Conservation (phyloP, 2,888 invertebrate species). For the Patella caerulea region DNA sequence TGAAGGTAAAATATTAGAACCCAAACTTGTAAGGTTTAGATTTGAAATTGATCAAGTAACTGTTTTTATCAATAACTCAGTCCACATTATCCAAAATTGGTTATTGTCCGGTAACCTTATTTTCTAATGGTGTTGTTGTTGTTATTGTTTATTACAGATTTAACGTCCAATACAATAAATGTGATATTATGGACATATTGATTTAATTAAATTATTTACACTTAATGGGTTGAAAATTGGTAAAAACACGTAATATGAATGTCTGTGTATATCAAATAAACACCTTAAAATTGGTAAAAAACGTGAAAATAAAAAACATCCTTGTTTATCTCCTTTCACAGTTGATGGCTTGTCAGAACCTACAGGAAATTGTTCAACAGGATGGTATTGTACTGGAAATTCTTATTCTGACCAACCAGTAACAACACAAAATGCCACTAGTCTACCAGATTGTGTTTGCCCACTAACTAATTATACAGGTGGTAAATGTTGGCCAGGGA, state of each 20-base stretch:
- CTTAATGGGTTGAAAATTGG: too few species aligned
- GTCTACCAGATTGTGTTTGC: constrained; percentile 58
- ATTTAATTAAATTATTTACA: too few species aligned
- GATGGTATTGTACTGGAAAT: constrained; percentile 67
- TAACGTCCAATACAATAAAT: too few species aligned
- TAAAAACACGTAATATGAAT: neutral
- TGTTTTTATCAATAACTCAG: too few species aligned
- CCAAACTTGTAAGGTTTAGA: too few species aligned
- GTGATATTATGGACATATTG: too few species aligned
- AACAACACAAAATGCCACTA: constrained; percentile 51
- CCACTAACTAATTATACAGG: constrained; percentile 65
- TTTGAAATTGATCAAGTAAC: too few species aligned
- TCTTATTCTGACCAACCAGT: constrained; percentile 59
- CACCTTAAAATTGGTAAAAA: neutral
- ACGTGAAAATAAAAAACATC: neutral
- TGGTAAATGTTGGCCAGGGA: constrained; percentile 66
- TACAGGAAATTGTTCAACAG: constrained; percentile 63
- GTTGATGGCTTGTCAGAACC: constrained; percentile 61
- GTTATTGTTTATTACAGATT: neutral
- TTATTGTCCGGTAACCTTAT: too few species aligned
- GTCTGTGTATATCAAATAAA: neutral
- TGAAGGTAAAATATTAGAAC: constrained; percentile 49
- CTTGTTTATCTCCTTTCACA: constrained; percentile 35
- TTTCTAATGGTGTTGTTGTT: neutral
- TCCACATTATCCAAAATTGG: too few species aligned